Evolutionary conservation across 2,113 vertebrate genomes (phyloP), one percentile per base, ranked within the genome.

Genomic region (Excalfactoria chinensis): DNA sequence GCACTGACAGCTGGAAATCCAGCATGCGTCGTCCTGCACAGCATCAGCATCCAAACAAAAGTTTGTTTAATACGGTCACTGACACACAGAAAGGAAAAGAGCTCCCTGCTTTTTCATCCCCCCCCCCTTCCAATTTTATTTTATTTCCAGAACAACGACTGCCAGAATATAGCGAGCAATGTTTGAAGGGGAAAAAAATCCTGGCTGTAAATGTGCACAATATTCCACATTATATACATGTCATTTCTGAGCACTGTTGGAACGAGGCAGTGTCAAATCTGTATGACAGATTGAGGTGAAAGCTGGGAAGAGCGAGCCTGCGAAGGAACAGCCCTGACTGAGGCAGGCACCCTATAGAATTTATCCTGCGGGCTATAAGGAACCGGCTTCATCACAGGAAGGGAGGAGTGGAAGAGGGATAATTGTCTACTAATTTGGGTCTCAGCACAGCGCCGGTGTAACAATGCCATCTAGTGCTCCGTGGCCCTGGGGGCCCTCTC

Each of bases 261-360:
- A 99, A 98, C 98, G 98, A 98, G 97, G 97, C 95, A 93, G 98
- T 99, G 99, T 99, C 99, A 99, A 99, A 99, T 99, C 98, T 99
- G 98, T 98, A 98, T 99, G 99, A 99, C 99, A 99, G 99, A 99
- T 99, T 99, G 99, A 99, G 99, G 99, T 99, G 99, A 99, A 98
- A 97, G 98, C 98, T 97, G 98, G 98, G 96, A 98, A 98, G 98
- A 98, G 97, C 97, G 98, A 98, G 98, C 97, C 98, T 97, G 97
- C 95, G 98, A 98, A 98, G 98, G 98, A 98, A 96, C 98, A 97
- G 95, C 98, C 98, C 98, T 95, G 98, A 95, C 98, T 97, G 98
- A 98, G 97, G 97, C 98, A 97, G 98, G 98, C 98, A 98, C 98
- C 98, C 98, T 98, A 95, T 97, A 97, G 98, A 97, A 98, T 97